Conservation (phyloP, 2,797 vertebrate genomes). For the Gallinago nigripennis region DNA sequence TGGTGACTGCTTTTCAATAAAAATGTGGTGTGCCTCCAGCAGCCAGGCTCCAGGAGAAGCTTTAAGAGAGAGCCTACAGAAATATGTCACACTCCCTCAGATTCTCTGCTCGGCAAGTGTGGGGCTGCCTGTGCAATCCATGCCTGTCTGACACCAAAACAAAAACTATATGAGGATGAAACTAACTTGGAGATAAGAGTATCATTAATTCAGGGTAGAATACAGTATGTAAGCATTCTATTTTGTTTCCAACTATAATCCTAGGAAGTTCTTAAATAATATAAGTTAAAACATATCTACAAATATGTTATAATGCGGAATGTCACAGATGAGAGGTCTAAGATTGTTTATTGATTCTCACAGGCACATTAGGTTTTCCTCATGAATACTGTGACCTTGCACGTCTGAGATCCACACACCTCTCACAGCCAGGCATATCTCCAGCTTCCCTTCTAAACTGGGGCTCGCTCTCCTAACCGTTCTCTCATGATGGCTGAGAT, state of each 20-base stretch:
- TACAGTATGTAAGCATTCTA: no score
- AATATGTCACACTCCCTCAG: not conserved
- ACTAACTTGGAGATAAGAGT: not conserved
- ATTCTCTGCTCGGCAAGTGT: not conserved
- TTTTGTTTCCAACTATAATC: not conserved
- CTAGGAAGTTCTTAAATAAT: not conserved
- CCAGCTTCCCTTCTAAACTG: not conserved
- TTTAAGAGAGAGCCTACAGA: not conserved
- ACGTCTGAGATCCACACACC: not conserved
- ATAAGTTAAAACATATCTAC: not conserved
- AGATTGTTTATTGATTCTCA: not conserved
- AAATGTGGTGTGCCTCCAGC: not conserved
- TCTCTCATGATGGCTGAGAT: not conserved
- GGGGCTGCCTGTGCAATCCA: not conserved
- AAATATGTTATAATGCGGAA: not conserved
- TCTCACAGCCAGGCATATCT: not conserved
- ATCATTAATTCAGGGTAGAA: not conserved
- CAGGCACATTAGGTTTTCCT: not conserved
- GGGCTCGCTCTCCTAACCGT: accelerated
- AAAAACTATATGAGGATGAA: not conserved
- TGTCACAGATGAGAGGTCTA: not conserved
- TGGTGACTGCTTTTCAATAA: not conserved
- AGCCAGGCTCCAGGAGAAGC: not conserved
- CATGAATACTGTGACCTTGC: not conserved
- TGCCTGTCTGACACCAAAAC: not conserved